Evolutionary conservation across 1,140 invertebrate genomes (phyloP).

Genomic region (Drosophila gunungcola): DNA sequence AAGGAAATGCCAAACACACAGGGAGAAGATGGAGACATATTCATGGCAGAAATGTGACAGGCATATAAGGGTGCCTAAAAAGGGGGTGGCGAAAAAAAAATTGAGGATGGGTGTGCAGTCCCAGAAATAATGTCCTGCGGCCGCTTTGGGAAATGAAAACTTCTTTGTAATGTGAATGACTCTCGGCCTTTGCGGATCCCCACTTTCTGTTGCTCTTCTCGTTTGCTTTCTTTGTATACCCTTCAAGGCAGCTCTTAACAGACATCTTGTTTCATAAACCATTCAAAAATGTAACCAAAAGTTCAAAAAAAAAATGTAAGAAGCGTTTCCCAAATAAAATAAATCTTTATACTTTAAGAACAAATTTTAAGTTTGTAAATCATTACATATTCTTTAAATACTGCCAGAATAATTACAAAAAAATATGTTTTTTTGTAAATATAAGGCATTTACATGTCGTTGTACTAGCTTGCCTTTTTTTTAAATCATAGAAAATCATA

Average conservation of each 20-base stretch:
- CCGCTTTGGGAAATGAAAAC: conserved; percentile 74
- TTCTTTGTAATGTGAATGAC: conserved; percentile 73
- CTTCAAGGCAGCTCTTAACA: not conserved
- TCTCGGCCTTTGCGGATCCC: conserved; percentile 45
- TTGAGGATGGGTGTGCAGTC: conserved; percentile 1
- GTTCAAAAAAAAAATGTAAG: too few species aligned
- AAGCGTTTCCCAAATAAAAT: too few species aligned
- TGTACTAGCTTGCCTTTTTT: too few species aligned
- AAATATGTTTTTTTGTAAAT: too few species aligned
- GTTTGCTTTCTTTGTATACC: conserved; percentile 5
- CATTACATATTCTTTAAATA: too few species aligned
- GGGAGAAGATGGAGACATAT: conserved; percentile 51
- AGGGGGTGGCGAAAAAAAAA: conserved; percentile 13
- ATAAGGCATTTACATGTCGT: too few species aligned
- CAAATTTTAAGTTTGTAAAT: too few species aligned
- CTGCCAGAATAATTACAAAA: too few species aligned
- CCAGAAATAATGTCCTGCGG: conserved; percentile 75
- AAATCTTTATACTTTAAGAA: too few species aligned
- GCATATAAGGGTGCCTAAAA: conserved; percentile 59
- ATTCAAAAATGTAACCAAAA: too few species aligned
- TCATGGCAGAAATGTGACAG: conserved; percentile 67
- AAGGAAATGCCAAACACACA: conserved; percentile 13
- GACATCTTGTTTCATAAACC: not conserved
- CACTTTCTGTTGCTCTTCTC: conserved; percentile 4
- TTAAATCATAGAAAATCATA: too few species aligned